Evolutionary conservation across 2,888 invertebrate genomes (phyloP), one percentile per base, ranked within the genome.

Genomic region (Eupithecia insigniata): DNA sequence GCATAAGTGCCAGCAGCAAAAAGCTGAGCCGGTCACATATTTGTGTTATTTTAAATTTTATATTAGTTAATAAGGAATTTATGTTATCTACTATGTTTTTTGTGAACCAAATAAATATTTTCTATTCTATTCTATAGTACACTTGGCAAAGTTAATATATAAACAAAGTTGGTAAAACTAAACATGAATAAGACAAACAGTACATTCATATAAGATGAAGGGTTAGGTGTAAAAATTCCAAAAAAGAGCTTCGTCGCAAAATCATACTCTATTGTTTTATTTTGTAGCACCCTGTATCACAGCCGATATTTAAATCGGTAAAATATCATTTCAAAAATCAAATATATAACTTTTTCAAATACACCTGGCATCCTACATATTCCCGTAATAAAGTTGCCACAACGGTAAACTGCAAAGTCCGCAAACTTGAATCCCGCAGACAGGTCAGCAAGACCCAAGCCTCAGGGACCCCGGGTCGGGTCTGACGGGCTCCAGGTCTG

Each of bases 361-460:
- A 51, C 22, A 22, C 22, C 10, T 51, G 2, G 22, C 51, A 22
- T 22, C 51, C 51, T 10, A 51, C 7, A 10, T 22, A 22, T 51
- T 55, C 55, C 10, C 22, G 22, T 14, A 55, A 55, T 26, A 26
- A 55, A 26, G 26, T 55, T 55, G 3, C 10, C 51, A 12, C 51
- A 61, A 30, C 60, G 14, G 32, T 73, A 69, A 71, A 66, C 60
- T 69, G 75, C 71, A 76, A 26, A 26, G 55, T 55, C 28, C 67
- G 26, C 64, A 70, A 73, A 73, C 73, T 70, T 73, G 66, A 70
- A 73, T 72, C 65, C 64, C 64, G 64, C 51, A 62, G 76, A 73
- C 79, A 78, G 78, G 75, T 78, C 76, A 76, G 75, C 69, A 43
- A 30, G 30, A 55, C 55, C 55, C 26, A 69, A 61, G 66, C 67